These are phyloP conservation scores for Mirounga angustirostris DNA, from an alignment of 2,113 vertebrate genomes.

Conservation along the genomic window DNA sequence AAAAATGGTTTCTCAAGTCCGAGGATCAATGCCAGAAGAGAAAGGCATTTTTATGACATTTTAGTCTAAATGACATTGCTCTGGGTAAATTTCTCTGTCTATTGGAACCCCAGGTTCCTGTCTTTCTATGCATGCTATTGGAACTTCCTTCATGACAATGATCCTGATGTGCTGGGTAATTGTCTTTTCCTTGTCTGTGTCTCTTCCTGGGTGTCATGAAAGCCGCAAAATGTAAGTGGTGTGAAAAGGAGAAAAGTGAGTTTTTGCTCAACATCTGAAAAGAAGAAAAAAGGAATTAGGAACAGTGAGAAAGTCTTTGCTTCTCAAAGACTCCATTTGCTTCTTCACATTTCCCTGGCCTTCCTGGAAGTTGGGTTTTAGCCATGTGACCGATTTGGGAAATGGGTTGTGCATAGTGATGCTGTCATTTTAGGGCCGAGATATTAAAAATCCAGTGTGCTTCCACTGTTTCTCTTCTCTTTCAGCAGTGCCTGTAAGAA, in stretches of 20 bases:
- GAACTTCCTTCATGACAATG: neutral
- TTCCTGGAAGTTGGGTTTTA: neutral
- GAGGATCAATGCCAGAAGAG: neutral
- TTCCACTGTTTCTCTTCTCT: neutral
- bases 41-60: neutral
- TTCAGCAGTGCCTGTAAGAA: neutral
- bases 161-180: neutral
- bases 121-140: neutral
- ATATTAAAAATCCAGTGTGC: neutral
- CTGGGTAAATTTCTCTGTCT: neutral
- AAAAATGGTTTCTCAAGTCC: neutral
- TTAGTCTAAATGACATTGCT: neutral
- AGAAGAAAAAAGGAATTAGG: neutral
- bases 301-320: neutral
- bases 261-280: neutral
- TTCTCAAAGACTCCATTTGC: too few relatives aligned
- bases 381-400: rapidly evolving
- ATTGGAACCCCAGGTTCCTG: too few relatives aligned
- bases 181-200: neutral
- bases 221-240: neutral
- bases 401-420: rapidly evolving
- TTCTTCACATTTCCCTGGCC: neutral
- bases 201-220: neutral
- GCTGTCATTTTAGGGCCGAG: neutral
- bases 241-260: neutral